These are phyloP conservation scores for Corynorhinus townsendii DNA, from an alignment of 2,113 vertebrate species.

Conservation along the genomic window DNA sequence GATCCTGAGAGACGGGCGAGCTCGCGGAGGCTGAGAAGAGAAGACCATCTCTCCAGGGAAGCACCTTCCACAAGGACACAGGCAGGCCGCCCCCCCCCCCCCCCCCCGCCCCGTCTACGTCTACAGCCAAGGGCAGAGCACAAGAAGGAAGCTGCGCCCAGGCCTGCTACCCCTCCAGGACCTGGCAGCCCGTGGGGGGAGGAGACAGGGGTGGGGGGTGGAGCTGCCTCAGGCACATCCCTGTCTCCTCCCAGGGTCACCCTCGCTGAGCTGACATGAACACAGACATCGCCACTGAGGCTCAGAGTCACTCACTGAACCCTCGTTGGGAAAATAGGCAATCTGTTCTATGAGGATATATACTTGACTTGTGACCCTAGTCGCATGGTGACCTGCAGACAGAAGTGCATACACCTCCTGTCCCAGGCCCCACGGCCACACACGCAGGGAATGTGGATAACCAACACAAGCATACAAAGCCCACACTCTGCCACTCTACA, in stretches of 20 bases:
- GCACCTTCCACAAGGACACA: too few relatives aligned
- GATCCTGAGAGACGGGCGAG: neutral
- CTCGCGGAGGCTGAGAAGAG: too few relatives aligned
- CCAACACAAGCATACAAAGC: neutral
- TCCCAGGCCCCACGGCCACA: neutral
- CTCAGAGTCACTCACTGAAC: neutral
- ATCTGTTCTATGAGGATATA: neutral
- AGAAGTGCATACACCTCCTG: neutral
- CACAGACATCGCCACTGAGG: neutral
- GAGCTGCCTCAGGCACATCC: neutral
- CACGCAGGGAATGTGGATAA: neutral
- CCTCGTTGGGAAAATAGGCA: neutral
- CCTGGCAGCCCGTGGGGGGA: neutral
- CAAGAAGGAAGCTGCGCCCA: neutral
- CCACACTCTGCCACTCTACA: neutral
- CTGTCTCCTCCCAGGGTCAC: slow-evolving; percentile 8
- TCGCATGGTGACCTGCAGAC: neutral
- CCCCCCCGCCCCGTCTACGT: too few relatives aligned
- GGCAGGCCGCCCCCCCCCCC: too few relatives aligned
- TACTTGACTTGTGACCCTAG: neutral
- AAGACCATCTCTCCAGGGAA: too few relatives aligned
- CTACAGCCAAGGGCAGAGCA: neutral
- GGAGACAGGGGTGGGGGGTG: neutral
- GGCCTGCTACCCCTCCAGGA: neutral
- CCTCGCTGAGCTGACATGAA: neutral